Evolutionary conservation across 53 echinoderm and acorn worm genomes (phyloP).

Genomic region (Zoroaster sp.): DNA sequence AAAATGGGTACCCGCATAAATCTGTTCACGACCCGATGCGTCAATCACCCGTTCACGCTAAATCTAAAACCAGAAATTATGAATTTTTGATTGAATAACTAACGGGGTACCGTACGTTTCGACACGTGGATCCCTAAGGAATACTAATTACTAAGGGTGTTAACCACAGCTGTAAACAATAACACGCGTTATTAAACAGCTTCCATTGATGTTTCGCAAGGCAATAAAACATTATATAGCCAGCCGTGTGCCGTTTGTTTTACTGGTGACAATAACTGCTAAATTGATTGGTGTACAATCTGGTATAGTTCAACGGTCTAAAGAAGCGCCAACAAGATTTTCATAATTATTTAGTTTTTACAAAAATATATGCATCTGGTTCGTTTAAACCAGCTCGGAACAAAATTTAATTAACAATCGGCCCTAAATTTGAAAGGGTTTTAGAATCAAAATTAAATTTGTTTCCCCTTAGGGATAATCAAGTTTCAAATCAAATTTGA

Average conservation of each 20-base stretch:
- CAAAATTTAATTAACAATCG: too few relatives aligned
- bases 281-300: too few relatives aligned
- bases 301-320: too few relatives aligned
- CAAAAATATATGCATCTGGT: too few relatives aligned
- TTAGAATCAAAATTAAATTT: too few relatives aligned
- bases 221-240: not conserved
- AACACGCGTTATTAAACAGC: not conserved
- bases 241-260: constrained; percentile 19
- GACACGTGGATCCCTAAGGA: not conserved
- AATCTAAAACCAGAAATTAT: not conserved
- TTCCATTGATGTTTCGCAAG: not conserved
- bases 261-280: not conserved
- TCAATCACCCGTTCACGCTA: not conserved
- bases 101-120: not conserved
- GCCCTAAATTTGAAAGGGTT: too few relatives aligned
- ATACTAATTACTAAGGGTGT: not conserved
- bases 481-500: too few relatives aligned
- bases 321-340: too few relatives aligned
- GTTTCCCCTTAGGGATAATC: too few relatives aligned
- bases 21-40: constrained; percentile 5
- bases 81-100: constrained; percentile 22
- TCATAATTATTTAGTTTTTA: too few relatives aligned
- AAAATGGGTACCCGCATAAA: not conserved
- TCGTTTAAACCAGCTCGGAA: too few relatives aligned
- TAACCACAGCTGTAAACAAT: not conserved